phyloP scores from a whole-genome alignment of 1,140 invertebrate genomes.

The Sinonovacula constricta region DNA sequence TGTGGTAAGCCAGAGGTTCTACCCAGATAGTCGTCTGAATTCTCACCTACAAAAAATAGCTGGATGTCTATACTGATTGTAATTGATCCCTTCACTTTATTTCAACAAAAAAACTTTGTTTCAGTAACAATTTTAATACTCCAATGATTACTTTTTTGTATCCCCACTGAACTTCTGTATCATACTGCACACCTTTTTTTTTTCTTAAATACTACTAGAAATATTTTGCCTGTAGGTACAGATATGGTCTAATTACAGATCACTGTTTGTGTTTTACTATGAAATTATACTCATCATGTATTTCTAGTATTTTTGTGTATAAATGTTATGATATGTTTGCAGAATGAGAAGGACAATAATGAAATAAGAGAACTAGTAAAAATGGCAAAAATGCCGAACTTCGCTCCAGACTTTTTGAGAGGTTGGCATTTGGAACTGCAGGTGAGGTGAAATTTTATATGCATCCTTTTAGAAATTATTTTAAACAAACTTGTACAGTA shows the following conservation, averaged over 20 bases:
- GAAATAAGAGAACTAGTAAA: conserved; percentile 81
- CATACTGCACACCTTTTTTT: background rate
- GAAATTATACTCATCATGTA: background rate
- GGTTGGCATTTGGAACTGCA: conserved; percentile 93
- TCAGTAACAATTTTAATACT: no score
- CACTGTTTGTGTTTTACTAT: background rate
- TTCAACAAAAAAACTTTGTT: no score
- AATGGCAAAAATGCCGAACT: conserved; percentile 79
- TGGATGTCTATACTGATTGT: no score
- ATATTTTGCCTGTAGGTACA: background rate
- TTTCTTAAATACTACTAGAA: background rate
- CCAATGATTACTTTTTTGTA: no score
- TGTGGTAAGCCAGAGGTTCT: no score
- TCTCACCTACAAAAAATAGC: no score
- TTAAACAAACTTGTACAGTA: background rate
- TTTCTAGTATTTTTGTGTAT: background rate
- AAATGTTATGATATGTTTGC: conserved; percentile 46
- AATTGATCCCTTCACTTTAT: no score
- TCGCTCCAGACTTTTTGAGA: conserved; percentile 83
- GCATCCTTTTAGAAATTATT: background rate
- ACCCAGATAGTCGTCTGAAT: no score
- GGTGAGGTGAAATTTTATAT: conserved; percentile 74
- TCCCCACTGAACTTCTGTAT: background rate
- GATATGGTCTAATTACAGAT: background rate
- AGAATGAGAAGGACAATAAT: conserved; percentile 80